A percentile compares a stretch with the other conserved stretches of the same genome.
These are phyloP conservation scores for Rhadina sibilatrix DNA, from an alignment of 2,113 vertebrate species.

Conservation along the genomic window DNA sequence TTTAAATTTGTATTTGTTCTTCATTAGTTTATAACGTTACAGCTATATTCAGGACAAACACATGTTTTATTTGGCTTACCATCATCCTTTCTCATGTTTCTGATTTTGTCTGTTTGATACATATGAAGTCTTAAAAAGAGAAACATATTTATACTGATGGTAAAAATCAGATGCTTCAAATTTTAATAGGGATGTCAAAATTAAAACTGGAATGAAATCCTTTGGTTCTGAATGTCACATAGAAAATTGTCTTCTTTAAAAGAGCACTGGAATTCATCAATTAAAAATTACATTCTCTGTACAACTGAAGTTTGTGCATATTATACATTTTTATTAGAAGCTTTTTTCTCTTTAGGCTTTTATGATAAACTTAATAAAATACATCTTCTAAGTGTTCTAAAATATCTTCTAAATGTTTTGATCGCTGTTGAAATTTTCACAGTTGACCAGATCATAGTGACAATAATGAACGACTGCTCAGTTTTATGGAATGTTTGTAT, in stretches of 20 bases:
- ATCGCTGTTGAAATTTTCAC: not conserved
- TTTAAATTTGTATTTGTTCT: constrained; percentile 1
- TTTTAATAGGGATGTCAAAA: not conserved
- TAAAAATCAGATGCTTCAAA: constrained; percentile 3
- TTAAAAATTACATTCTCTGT: not conserved
- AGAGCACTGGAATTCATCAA: not conserved
- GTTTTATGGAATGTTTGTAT: not conserved
- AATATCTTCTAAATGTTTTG: not conserved
- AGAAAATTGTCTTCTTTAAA: not conserved
- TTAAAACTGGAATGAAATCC: not conserved
- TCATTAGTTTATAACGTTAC: not conserved
- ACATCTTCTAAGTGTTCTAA: not conserved
- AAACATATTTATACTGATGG: not conserved
- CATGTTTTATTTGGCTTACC: constrained; percentile 42
- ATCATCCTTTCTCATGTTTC: constrained; percentile 29
- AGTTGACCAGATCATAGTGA: not conserved
- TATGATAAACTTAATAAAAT: not conserved
- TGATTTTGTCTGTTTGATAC: constrained; percentile 29
- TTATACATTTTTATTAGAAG: not conserved
- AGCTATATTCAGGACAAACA: not conserved
- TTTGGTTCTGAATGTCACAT: not conserved
- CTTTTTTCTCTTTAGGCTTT: not conserved
- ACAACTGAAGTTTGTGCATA: not conserved
- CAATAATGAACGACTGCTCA: not conserved
- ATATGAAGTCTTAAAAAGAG: not conserved